phyloP scores from a whole-genome alignment of 53 echinoderm and acorn worm species.

The Holothuria leucospilota region DNA sequence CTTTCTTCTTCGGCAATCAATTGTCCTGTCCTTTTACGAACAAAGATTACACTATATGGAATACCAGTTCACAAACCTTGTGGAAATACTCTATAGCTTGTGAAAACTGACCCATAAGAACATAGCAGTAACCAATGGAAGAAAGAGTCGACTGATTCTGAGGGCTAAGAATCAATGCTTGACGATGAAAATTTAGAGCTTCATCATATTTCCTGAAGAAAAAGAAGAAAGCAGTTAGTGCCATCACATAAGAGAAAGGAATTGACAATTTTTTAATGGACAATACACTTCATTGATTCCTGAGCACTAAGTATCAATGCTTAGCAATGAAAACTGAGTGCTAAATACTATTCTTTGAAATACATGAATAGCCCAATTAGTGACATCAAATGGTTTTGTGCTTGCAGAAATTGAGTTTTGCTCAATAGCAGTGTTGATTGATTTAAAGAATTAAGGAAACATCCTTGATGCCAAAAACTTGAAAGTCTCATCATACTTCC shows the following conservation, averaged over 20 bases:
- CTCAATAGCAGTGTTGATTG: too few relatives aligned
- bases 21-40: too few relatives aligned
- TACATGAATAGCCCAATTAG: background rate
- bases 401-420: too few relatives aligned
- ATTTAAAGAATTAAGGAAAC: too few relatives aligned
- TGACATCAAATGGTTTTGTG: too few relatives aligned
- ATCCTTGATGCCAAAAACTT: too few relatives aligned
- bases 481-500: too few relatives aligned
- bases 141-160: conserved; percentile 87
- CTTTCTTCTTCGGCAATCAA: too few relatives aligned
- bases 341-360: conserved; percentile 80
- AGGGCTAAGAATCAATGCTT: conserved; percentile 83
- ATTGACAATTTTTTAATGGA: conserved; percentile 63
- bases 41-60: background rate
- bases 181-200: conserved; percentile 83
- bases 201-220: conserved; percentile 84
- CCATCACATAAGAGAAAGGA: conserved; percentile 36
- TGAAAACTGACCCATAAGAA: conserved; percentile 83
- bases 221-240: background rate
- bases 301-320: conserved; percentile 84
- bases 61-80: conserved; percentile 62
- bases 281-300: conserved; percentile 74
- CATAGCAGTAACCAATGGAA: conserved; percentile 87
- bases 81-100: conserved; percentile 96
- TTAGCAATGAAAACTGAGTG: conserved; percentile 81